Percentiles rank a stretch among this genome's conserved stretches.
These are phyloP conservation scores for Pollachius pollachius DNA, from an alignment of 2,113 vertebrate species.

Conservation along the genomic window DNA sequence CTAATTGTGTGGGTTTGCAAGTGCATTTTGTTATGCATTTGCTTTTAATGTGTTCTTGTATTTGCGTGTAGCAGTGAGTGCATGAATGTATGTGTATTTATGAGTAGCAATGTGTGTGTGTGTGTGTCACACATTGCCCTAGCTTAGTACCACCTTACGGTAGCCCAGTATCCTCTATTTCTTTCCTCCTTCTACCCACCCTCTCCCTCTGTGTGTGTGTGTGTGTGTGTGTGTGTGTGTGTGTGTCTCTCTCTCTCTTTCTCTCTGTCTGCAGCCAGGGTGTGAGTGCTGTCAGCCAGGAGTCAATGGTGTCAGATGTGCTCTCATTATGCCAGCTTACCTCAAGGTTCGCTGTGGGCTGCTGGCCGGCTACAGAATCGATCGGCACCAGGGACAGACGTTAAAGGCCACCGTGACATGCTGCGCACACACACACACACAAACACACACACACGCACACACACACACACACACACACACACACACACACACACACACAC, in stretches of 20 bases:
- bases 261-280: conserved; percentile 35
- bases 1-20: background rate
- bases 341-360: conserved; percentile 69
- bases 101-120: background rate
- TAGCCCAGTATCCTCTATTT: conserved; percentile 18
- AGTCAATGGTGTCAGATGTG: conserved; percentile 70
- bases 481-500: conserved; percentile 23
- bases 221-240: background rate
- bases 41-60: too few relatives aligned
- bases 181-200: conserved; percentile 9
- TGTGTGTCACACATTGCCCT: background rate
- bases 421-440: conserved; percentile 8
- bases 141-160: too few relatives aligned
- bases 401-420: conserved; percentile 51
- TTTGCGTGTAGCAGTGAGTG: background rate
- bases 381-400: conserved; percentile 58
- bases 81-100: background rate
- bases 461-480: conserved; percentile 24
- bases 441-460: too few relatives aligned
- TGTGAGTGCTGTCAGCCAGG: conserved; percentile 63
- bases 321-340: conserved; percentile 74
- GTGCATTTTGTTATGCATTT: background rate
- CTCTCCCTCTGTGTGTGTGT: too few relatives aligned
- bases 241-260: conserved; percentile 8
- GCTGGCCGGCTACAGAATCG: conserved; percentile 67